Percentiles rank a stretch among this genome's conserved stretches.
phyloP scores from a whole-genome alignment of 2,797 vertebrate species.

The Alectoris magna region DNA sequence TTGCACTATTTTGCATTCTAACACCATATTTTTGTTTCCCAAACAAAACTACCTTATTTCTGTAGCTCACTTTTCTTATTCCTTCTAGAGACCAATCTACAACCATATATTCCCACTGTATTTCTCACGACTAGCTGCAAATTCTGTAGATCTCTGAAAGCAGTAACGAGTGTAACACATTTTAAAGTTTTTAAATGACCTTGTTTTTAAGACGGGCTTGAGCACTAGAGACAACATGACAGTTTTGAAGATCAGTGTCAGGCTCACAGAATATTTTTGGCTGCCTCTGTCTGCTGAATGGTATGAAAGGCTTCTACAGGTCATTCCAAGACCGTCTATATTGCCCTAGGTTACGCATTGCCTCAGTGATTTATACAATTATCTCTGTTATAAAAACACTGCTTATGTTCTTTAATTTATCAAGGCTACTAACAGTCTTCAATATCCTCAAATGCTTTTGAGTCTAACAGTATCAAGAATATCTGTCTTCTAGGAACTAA shows the following conservation, averaged over 20 bases:
- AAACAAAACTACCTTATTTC: neutral
- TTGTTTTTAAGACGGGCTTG: neutral
- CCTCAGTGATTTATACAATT: neutral
- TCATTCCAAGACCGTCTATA: neutral
- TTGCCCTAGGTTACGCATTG: neutral
- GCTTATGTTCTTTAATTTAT: constrained; percentile 2
- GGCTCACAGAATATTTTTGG: constrained; percentile 44
- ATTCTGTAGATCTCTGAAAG: neutral
- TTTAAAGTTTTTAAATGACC: neutral
- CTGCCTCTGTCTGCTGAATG: neutral
- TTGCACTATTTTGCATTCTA: neutral
- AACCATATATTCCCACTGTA: neutral
- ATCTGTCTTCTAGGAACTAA: neutral
- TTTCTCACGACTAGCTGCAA: neutral
- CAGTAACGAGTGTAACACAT: neutral
- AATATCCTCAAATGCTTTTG: neutral
- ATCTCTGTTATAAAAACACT: constrained; percentile 25
- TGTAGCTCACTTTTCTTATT: neutral
- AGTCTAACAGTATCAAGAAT: neutral
- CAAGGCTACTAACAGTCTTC: neutral
- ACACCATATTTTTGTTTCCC: neutral
- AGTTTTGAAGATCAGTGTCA: constrained; percentile 12
- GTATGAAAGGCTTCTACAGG: constrained; percentile 6
- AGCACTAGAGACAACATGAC: neutral
- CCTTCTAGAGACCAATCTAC: neutral